phyloP scores from a whole-genome alignment of 1,140 invertebrate species.

The Aradophagus sp. region DNA sequence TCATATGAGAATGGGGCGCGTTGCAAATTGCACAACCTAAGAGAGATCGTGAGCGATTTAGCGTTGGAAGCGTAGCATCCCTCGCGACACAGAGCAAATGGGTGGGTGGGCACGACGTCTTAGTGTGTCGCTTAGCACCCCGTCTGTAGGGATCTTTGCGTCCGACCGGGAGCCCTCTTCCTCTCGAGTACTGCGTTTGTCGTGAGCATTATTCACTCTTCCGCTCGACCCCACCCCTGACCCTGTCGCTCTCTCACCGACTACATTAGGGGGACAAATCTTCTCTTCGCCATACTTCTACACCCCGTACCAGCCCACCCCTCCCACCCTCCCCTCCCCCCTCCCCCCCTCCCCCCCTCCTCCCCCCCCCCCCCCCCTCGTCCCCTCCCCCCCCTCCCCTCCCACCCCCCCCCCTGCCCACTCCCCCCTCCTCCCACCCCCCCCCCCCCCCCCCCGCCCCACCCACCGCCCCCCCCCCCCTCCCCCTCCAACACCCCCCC shows the following conservation, averaged over 20 bases:
- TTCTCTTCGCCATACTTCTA: too few species aligned
- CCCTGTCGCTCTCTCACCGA: slow-evolving; percentile 66
- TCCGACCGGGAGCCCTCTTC: slow-evolving; percentile 54
- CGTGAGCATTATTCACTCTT: slow-evolving; percentile 76
- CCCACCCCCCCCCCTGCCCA: too few species aligned
- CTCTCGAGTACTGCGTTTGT: slow-evolving; percentile 72
- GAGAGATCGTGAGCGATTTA: slow-evolving; percentile 64
- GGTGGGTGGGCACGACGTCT: slow-evolving; percentile 62
- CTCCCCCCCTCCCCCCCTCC: too few species aligned
- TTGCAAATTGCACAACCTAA: slow-evolving; percentile 67
- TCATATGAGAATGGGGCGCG: slow-evolving; percentile 50
- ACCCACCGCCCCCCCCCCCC: too few species aligned
- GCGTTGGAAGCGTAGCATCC: slow-evolving; percentile 45
- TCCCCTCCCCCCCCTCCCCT: too few species aligned
- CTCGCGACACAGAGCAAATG: slow-evolving; percentile 47
- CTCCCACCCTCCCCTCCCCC: too few species aligned
- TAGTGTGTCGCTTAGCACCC: slow-evolving; percentile 76
- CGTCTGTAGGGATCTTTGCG: slow-evolving; percentile 72
- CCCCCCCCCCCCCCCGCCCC: too few species aligned
- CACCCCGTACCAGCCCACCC: too few species aligned
- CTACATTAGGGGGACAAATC: slow-evolving; percentile 75
- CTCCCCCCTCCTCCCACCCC: too few species aligned
- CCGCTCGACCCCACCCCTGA: slow-evolving; percentile 61
- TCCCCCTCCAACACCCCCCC: too few species aligned
- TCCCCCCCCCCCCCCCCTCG: too few species aligned